A percentile compares a stretch with the other conserved stretches of the same genome.
These are phyloP conservation scores for Callimorpha dominula DNA, from an alignment of 2,888 invertebrate genomes.

Conservation along the genomic window DNA sequence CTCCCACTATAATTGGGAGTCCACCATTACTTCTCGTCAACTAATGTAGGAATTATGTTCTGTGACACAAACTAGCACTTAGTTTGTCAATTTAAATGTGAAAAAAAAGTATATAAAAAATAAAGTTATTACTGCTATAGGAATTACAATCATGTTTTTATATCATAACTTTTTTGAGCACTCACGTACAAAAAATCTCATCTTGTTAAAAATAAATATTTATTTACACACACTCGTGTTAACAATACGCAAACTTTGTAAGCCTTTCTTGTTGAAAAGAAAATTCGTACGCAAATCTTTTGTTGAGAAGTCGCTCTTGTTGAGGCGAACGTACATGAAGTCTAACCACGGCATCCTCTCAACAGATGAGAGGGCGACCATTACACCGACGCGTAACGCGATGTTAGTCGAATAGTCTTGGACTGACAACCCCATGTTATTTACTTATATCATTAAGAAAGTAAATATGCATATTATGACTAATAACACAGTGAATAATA, in stretches of 20 bases:
- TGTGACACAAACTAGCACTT: neutral
- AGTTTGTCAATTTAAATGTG: neutral
- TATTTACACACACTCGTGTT: constrained; percentile 21
- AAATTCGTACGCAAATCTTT: constrained; percentile 58
- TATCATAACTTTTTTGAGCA: constrained; percentile 3
- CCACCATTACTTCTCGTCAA: neutral
- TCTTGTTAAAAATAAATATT: constrained; percentile 35
- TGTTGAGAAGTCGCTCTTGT: constrained; percentile 65
- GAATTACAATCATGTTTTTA: neutral
- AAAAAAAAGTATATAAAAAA: neutral
- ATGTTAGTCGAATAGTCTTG: neutral
- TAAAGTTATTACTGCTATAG: neutral
- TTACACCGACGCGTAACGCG: constrained; percentile 51
- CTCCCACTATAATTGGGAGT: no score
- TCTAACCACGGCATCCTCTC: constrained; percentile 57
- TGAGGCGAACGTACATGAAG: constrained; percentile 58
- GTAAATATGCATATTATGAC: neutral
- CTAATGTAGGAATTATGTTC: neutral
- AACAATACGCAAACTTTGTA: constrained; percentile 46
- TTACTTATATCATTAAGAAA: neutral
- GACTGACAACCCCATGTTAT: neutral
- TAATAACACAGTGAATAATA: neutral
- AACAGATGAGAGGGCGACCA: constrained; percentile 33
- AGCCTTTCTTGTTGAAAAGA: constrained; percentile 43
- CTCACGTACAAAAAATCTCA: neutral